Percentiles rank a stretch among this genome's conserved stretches.
Conservation (phyloP, 2,797 vertebrate genomes). For the Salarias fasciatus region DNA sequence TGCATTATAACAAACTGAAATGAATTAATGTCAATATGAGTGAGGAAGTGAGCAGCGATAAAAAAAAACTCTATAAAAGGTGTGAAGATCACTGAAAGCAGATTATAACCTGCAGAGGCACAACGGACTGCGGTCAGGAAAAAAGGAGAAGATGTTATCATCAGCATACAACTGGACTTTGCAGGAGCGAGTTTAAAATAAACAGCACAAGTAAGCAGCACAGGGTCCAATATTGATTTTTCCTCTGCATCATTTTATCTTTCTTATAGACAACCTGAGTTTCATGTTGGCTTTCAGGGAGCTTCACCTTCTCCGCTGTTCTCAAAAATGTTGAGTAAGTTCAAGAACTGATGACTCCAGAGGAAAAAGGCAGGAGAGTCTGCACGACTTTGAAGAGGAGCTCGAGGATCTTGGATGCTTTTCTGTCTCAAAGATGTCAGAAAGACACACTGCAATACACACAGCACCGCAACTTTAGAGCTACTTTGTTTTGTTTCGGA, state of each 20-base stretch:
- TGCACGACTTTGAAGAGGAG: conserved; percentile 1
- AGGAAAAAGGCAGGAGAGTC: neutral
- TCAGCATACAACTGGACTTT: conserved; percentile 1
- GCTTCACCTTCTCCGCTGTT: neutral
- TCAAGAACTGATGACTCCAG: neutral
- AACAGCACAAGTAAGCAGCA: neutral
- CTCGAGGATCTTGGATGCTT: neutral
- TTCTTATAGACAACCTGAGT: neutral
- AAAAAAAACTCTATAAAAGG: neutral
- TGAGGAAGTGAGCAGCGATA: neutral
- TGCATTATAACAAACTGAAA: neutral
- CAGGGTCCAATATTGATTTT: neutral
- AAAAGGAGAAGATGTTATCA: neutral
- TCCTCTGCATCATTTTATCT: neutral
- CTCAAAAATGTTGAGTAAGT: neutral
- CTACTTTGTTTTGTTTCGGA: too few relatives aligned
- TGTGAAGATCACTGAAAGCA: neutral
- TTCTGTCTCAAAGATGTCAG: neutral
- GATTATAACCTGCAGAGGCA: neutral
- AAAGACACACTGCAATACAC: neutral
- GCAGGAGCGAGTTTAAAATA: neutral
- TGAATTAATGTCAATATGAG: neutral
- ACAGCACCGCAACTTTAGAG: too few relatives aligned
- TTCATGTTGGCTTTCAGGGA: neutral
- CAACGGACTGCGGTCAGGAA: too few relatives aligned